phyloP scores from a whole-genome alignment of 2,113 vertebrate species.

The Rhipidura dahli region DNA sequence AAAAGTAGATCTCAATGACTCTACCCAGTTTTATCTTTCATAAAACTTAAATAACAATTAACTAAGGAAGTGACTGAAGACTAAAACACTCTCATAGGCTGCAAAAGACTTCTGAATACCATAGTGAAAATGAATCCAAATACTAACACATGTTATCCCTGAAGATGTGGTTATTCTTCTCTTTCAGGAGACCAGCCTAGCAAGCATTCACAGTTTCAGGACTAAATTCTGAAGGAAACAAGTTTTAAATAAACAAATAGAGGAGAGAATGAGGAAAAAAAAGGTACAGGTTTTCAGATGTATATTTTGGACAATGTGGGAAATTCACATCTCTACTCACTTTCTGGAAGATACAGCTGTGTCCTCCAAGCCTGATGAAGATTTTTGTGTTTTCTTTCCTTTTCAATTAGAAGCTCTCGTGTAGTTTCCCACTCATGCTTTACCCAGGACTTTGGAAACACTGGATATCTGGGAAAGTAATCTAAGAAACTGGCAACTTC shows the following conservation, averaged over 20 bases:
- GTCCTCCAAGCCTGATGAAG: background rate
- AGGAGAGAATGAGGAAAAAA: background rate
- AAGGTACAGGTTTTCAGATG: background rate
- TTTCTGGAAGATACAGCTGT: background rate
- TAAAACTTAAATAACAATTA: background rate
- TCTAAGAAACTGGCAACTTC: background rate
- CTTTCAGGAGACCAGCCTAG: background rate
- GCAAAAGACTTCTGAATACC: background rate
- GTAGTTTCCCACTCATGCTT: background rate
- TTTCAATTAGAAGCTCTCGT: background rate
- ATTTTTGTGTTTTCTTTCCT: background rate
- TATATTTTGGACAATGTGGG: background rate
- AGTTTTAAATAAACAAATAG: background rate
- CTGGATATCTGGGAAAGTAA: background rate
- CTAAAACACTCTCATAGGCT: background rate
- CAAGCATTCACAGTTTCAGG: background rate
- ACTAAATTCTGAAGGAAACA: background rate
- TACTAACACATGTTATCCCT: background rate
- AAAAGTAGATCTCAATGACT: background rate
- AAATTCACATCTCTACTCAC: background rate
- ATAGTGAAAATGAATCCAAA: background rate
- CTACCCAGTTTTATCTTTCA: background rate
- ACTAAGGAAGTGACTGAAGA: background rate
- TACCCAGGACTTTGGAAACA: background rate
- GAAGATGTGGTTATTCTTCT: background rate